Percentiles rank a stretch among this genome's conserved stretches.
Evolutionary conservation across 2,888 invertebrate genomes (phyloP).

Genomic region (Brachypalpus laphriformis): DNA sequence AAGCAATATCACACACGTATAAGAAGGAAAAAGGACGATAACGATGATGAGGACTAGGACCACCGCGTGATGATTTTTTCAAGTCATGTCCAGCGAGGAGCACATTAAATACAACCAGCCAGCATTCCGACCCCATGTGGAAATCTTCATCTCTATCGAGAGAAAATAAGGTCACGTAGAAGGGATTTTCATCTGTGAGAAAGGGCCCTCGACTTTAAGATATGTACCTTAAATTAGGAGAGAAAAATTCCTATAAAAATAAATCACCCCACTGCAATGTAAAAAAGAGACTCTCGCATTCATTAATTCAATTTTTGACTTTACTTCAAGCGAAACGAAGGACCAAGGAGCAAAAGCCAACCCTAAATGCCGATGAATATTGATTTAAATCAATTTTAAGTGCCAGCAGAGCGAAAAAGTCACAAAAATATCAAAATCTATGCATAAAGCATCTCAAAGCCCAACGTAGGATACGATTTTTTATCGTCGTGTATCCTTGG

Average conservation of each 20-base stretch:
- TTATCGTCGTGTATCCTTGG: slow-evolving; percentile 15
- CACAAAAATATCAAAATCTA: slow-evolving; percentile 8
- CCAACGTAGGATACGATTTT: not conserved
- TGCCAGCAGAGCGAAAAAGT: slow-evolving; percentile 53
- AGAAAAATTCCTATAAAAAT: slow-evolving; percentile 11
- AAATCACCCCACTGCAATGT: slow-evolving; percentile 45
- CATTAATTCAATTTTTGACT: slow-evolving; percentile 68
- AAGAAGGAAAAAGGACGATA: slow-evolving; percentile 9
- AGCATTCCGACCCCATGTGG: slow-evolving; percentile 32
- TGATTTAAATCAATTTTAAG: slow-evolving; percentile 72
- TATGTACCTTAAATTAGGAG: slow-evolving; percentile 5
- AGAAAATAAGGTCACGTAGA: slow-evolving; percentile 60
- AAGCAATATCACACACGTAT: slow-evolving; percentile 52
- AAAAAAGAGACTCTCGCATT: too few relatives aligned
- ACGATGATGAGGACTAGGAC: slow-evolving; percentile 29
- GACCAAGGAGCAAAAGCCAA: not conserved
- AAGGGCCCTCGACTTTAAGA: slow-evolving; percentile 30
- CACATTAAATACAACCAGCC: not conserved
- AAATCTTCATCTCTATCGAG: not conserved
- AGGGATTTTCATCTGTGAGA: slow-evolving; percentile 37
- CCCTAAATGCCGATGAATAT: slow-evolving; percentile 66
- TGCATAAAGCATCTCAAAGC: slow-evolving; percentile 26
- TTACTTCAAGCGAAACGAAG: slow-evolving; percentile 15
- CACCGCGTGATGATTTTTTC: slow-evolving; percentile 44
- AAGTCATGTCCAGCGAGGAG: slow-evolving; percentile 40